A percentile compares a stretch with the other conserved stretches of the same genome.
phyloP scores from a whole-genome alignment of 2,888 invertebrate species.

The Drosophila ochracea region DNA sequence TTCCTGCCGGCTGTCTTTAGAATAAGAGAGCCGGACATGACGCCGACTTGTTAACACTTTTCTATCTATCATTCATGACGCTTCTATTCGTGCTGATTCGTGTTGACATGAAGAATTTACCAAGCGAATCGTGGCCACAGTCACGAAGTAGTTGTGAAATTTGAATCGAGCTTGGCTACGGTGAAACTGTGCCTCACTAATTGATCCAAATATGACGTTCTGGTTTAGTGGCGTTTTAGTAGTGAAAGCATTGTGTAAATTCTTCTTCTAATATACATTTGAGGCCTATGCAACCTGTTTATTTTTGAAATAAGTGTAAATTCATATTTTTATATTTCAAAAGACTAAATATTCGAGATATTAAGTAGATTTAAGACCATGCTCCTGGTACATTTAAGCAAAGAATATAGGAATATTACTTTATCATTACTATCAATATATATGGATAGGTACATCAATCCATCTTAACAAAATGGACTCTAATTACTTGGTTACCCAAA shows the following conservation, averaged over 20 bases:
- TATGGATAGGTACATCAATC: background rate
- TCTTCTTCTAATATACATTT: background rate
- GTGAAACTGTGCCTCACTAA: slow-evolving; percentile 12
- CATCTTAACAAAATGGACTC: background rate
- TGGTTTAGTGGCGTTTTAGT: background rate
- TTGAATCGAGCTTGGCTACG: background rate
- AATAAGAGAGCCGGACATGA: slow-evolving; percentile 55
- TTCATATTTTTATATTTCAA: background rate
- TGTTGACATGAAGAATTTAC: slow-evolving; percentile 51
- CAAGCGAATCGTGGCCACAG: slow-evolving; percentile 11
- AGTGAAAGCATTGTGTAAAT: too few species aligned
- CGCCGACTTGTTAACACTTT: slow-evolving; percentile 74
- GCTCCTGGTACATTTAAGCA: background rate
- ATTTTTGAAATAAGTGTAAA: background rate
- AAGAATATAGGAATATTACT: background rate
- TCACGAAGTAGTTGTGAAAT: slow-evolving; percentile 29
- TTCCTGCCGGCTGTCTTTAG: slow-evolving; percentile 26
- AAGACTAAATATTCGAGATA: background rate
- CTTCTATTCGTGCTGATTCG: slow-evolving; percentile 27
- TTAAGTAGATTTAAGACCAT: background rate
- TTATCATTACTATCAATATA: background rate
- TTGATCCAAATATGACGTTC: slow-evolving; percentile 7
- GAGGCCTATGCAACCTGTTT: background rate
- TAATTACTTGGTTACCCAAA: background rate
- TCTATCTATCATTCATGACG: slow-evolving; percentile 33